Conservation (phyloP, 2,113 vertebrate species). For the Galemys pyrenaicus region DNA sequence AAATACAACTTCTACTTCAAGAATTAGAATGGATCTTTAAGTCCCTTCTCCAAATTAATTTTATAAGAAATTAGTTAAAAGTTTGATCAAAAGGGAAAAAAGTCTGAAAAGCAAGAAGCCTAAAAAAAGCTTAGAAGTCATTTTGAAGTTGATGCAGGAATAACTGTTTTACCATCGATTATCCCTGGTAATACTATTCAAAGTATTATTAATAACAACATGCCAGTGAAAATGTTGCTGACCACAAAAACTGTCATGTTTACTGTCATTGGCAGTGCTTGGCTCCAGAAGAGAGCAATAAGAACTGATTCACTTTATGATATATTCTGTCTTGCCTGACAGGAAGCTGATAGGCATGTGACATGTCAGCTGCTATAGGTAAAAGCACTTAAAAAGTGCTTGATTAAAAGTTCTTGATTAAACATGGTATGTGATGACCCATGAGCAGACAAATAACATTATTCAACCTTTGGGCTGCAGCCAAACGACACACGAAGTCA, state of each 20-base stretch:
- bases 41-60: not conserved
- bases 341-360: conserved; percentile 22
- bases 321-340: conserved; percentile 20
- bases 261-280: conserved; percentile 1
- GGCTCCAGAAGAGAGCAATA: not conserved
- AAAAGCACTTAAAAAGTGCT: not conserved
- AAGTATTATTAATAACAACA: conserved; percentile 39
- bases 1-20: not conserved
- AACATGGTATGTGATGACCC: not conserved
- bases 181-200: not conserved
- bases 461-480: not conserved
- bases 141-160: not conserved
- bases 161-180: not conserved
- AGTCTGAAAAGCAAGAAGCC: not conserved
- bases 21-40: not conserved
- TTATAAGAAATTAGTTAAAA: conserved; percentile 28
- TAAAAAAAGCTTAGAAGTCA: conserved; percentile 44
- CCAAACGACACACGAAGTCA: not conserved
- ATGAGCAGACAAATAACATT: not conserved
- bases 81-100: not conserved
- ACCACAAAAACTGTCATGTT: conserved; percentile 60
- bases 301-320: not conserved
- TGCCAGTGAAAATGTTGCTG: conserved; percentile 34
- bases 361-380: not conserved
- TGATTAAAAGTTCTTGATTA: conserved; percentile 36